Evolutionary conservation across 92 coral and sea anemone genomes (phyloP).

Genomic region (Galaxea fascicularis): DNA sequence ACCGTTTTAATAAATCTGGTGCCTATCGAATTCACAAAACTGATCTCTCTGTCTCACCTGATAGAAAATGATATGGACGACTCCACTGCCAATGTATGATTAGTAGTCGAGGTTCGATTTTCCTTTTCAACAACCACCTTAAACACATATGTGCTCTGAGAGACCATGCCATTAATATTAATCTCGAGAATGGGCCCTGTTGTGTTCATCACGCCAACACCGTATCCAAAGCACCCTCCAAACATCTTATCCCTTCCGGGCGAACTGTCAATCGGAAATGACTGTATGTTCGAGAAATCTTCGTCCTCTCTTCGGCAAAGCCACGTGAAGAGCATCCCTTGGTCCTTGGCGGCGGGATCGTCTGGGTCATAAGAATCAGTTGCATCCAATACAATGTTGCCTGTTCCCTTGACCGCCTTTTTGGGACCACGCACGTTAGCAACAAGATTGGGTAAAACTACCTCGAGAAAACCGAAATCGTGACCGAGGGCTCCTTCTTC

Average conservation of each 20-base stretch:
- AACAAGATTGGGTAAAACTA: slow-evolving; percentile 72
- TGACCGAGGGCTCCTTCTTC: slow-evolving; percentile 77
- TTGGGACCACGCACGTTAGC: slow-evolving; percentile 62
- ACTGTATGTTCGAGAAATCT: slow-evolving; percentile 55
- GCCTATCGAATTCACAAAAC: too few relatives aligned
- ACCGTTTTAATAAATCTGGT: too few relatives aligned
- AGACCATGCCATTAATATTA: slow-evolving; percentile 41
- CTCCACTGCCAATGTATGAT: slow-evolving; percentile 62
- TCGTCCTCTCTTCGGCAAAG: slow-evolving; percentile 74
- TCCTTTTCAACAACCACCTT: slow-evolving; percentile 67
- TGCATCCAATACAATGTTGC: slow-evolving; percentile 60
- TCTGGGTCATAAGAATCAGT: slow-evolving; percentile 77
- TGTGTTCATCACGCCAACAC: slow-evolving; percentile 74
- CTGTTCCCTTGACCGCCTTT: slow-evolving; percentile 71
- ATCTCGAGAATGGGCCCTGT: slow-evolving; percentile 54
- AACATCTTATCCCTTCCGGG: slow-evolving; percentile 47
- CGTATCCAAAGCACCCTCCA: slow-evolving; percentile 90
- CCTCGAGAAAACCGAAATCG: slow-evolving; percentile 77
- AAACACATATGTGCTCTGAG: slow-evolving; percentile 63
- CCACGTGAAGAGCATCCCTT: slow-evolving; percentile 72
- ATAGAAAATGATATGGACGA: slow-evolving; percentile 72
- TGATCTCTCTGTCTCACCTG: slow-evolving; percentile 45
- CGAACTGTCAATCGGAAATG: slow-evolving; percentile 63
- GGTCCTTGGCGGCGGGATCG: slow-evolving; percentile 11
- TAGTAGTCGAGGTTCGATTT: slow-evolving; percentile 50